A percentile compares a stretch with the other conserved stretches of the same genome.
These are phyloP conservation scores for Apodemus sylvaticus DNA, from an alignment of 2,113 vertebrate genomes.

Conservation along the genomic window DNA sequence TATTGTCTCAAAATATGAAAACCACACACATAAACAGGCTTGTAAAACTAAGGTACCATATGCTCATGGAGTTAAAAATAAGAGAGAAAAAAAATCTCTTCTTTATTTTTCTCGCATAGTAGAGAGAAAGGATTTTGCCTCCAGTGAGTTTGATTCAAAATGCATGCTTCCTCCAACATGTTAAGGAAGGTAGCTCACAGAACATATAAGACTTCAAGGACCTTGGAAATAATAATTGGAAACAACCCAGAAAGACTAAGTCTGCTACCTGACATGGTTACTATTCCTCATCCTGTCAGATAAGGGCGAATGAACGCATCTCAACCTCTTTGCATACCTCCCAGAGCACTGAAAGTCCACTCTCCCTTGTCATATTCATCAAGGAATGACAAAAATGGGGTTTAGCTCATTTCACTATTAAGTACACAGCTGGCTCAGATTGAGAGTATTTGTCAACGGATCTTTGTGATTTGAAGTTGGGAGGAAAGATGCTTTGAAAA, in stretches of 20 bases:
- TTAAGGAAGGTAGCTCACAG: background rate
- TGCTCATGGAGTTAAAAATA: background rate
- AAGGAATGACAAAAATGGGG: conserved; percentile 59
- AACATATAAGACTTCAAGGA: conserved; percentile 1
- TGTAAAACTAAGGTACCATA: background rate
- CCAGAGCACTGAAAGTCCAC: conserved; percentile 68
- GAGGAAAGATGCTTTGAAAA: conserved; percentile 36
- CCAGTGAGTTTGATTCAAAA: background rate
- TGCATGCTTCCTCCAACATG: background rate
- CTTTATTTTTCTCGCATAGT: background rate
- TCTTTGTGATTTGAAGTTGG: conserved; percentile 59
- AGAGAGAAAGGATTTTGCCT: background rate
- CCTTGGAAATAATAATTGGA: conserved; percentile 27
- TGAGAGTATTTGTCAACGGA: conserved; percentile 51
- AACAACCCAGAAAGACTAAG: background rate
- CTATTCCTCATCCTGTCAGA: conserved; percentile 61
- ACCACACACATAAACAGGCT: background rate
- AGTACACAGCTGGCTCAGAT: conserved; percentile 59
- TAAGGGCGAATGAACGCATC: conserved; percentile 53
- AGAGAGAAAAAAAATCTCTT: background rate
- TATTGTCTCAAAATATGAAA: background rate
- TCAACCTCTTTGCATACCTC: conserved; percentile 48
- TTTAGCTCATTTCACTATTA: conserved; percentile 67
- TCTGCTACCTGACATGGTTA: conserved; percentile 14
- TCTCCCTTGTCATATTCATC: conserved; percentile 57